phyloP scores from a whole-genome alignment of 2,888 invertebrate species.

The Plusia festucae region DNA sequence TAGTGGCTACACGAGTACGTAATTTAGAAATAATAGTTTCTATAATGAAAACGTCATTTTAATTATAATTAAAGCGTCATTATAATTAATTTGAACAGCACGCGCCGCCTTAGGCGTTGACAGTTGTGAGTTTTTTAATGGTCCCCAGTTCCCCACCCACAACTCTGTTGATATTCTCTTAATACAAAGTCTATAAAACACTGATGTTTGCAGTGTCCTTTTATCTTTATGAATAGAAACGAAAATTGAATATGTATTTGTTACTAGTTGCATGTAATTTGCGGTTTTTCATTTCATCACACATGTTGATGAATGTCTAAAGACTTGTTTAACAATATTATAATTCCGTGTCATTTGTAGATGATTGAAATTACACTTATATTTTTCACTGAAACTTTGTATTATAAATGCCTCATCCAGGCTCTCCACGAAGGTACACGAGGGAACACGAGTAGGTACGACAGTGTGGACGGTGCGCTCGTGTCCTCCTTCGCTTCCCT shows the following conservation, averaged over 20 bases:
- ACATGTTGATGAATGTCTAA: background rate
- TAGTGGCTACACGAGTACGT: slow-evolving; percentile 38
- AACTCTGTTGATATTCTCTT: slow-evolving; percentile 24
- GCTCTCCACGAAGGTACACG: too few relatives aligned
- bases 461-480: too few relatives aligned
- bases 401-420: too few relatives aligned
- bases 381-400: too few relatives aligned
- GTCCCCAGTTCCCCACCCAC: slow-evolving; percentile 51
- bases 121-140: slow-evolving; percentile 70
- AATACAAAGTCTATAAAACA: slow-evolving; percentile 25
- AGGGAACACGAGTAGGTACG: too few relatives aligned
- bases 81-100: slow-evolving; percentile 78
- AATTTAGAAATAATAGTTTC: slow-evolving; percentile 65
- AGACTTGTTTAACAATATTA: slow-evolving; percentile 20
- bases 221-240: slow-evolving; percentile 22
- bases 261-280: slow-evolving; percentile 4
- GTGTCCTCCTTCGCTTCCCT: too few relatives aligned
- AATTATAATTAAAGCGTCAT: slow-evolving; percentile 79
- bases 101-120: slow-evolving; percentile 73
- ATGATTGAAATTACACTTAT: background rate
- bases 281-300: slow-evolving; percentile 39
- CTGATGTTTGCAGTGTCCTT: slow-evolving; percentile 26
- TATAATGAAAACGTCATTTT: slow-evolving; percentile 76
- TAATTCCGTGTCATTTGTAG: background rate
- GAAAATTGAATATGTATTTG: background rate